phyloP scores from a whole-genome alignment of 2,888 invertebrate species.

The Anodontia alba region DNA sequence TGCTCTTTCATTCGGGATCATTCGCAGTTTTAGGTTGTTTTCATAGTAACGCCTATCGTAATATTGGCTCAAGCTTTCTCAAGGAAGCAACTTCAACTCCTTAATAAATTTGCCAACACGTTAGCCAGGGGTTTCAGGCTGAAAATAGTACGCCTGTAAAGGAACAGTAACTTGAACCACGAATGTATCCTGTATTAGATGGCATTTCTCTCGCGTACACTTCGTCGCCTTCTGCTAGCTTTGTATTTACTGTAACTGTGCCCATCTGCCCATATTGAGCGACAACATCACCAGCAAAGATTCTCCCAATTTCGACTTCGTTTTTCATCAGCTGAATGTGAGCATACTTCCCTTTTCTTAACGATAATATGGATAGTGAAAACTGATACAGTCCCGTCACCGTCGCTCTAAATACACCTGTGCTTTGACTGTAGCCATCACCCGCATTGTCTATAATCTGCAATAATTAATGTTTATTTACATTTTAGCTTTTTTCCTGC shows the following conservation, averaged over 20 bases:
- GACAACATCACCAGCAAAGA: neutral
- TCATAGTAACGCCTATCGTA: too few relatives aligned
- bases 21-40: too few relatives aligned
- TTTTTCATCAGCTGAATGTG: neutral
- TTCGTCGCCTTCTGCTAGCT: neutral
- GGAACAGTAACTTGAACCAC: neutral
- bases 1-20: too few relatives aligned
- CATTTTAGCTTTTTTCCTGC: too few relatives aligned
- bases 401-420: conserved; percentile 27
- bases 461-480: too few relatives aligned
- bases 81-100: too few relatives aligned
- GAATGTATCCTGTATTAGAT: neutral
- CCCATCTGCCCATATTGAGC: neutral
- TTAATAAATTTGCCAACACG: too few relatives aligned
- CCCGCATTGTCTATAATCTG: too few relatives aligned
- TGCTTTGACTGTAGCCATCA: neutral
- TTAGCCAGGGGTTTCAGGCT: too few relatives aligned
- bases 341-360: neutral
- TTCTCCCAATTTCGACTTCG: neutral
- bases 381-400: too few relatives aligned
- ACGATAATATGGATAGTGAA: neutral
- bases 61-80: too few relatives aligned
- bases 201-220: neutral
- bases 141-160: neutral
- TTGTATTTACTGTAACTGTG: neutral